These are phyloP conservation scores for Chorisops tibialis DNA, from an alignment of 2,888 invertebrate species.

Conservation along the genomic window DNA sequence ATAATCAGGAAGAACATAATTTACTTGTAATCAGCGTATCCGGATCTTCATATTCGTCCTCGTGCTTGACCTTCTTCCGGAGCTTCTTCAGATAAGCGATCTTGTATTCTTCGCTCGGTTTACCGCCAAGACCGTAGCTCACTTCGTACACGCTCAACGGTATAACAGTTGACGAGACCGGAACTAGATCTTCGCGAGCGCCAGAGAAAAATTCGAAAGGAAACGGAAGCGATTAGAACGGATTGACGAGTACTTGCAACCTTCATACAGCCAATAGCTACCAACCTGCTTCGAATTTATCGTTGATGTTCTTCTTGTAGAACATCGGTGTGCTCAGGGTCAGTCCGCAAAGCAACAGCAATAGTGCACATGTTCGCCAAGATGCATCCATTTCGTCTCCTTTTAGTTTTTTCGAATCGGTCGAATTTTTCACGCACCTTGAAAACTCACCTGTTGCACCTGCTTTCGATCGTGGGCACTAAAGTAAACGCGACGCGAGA, in stretches of 20 bases:
- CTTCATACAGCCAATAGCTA: neutral
- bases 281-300: constrained; percentile 55
- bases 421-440: neutral
- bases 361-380: neutral
- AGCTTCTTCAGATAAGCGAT: constrained; percentile 49
- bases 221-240: constrained; percentile 15
- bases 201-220: constrained; percentile 21
- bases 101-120: constrained; percentile 51
- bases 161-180: constrained; percentile 66
- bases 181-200: constrained; percentile 57
- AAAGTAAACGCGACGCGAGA: neutral
- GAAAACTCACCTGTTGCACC: constrained; percentile 8
- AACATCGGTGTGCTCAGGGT: constrained; percentile 48
- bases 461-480: neutral
- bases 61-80: constrained; percentile 47
- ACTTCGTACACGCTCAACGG: constrained; percentile 62
- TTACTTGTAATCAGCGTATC: constrained; percentile 49
- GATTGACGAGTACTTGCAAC: neutral
- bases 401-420: no score
- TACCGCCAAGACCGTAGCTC: constrained; percentile 55
- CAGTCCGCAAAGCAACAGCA: constrained; percentile 34
- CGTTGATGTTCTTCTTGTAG: constrained; percentile 55
- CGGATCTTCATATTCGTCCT: constrained; percentile 41
- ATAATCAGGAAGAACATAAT: constrained; percentile 18
- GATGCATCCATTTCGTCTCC: neutral